Conservation (phyloP, 2,113 vertebrate genomes). For the Nesospiza acunhae region DNA sequence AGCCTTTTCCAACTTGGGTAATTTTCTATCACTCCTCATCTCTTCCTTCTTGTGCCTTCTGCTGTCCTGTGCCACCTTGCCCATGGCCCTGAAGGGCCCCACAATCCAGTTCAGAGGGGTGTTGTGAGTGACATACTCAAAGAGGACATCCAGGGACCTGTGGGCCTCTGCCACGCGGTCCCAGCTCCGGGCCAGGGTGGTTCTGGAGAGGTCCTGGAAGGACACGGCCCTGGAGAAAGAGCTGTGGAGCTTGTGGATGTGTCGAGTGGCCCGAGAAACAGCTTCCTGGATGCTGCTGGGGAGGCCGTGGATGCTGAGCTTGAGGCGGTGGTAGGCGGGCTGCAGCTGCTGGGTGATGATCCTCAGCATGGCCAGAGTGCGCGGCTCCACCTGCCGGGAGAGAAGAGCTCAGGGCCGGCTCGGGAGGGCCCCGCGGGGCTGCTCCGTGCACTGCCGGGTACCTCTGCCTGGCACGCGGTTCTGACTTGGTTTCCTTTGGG, state of each 20-base stretch:
- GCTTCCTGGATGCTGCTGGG: constrained; percentile 83
- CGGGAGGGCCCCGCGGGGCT: neutral
- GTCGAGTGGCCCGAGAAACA: constrained; percentile 71
- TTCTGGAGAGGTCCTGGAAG: constrained; percentile 79
- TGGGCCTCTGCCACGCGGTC: constrained; percentile 73
- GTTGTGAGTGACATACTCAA: constrained; percentile 75
- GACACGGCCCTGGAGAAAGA: constrained; percentile 75
- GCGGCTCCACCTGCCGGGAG: constrained; percentile 68
- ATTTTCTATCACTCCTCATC: neutral
- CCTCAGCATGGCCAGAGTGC: constrained; percentile 77
- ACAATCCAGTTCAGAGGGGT: constrained; percentile 81
- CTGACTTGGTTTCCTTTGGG: constrained; percentile 37
- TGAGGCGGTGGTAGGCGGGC: constrained; percentile 73
- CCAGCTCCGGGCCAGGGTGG: constrained; percentile 77
- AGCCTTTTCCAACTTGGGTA: neutral
- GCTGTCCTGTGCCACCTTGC: constrained; percentile 20
- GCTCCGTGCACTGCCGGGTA: neutral
- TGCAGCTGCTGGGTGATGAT: constrained; percentile 82
- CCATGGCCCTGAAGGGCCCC: constrained; percentile 72
- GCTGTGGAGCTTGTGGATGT: constrained; percentile 81
- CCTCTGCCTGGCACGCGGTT: constrained; percentile 53
- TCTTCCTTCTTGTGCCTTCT: constrained; percentile 8
- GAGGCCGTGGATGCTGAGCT: constrained; percentile 84
- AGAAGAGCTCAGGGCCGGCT: neutral
- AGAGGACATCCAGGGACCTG: constrained; percentile 82